Base-by-base conservation (phyloP, 2,113 vertebrate genomes). In the Clarias gariepinus region DNA sequence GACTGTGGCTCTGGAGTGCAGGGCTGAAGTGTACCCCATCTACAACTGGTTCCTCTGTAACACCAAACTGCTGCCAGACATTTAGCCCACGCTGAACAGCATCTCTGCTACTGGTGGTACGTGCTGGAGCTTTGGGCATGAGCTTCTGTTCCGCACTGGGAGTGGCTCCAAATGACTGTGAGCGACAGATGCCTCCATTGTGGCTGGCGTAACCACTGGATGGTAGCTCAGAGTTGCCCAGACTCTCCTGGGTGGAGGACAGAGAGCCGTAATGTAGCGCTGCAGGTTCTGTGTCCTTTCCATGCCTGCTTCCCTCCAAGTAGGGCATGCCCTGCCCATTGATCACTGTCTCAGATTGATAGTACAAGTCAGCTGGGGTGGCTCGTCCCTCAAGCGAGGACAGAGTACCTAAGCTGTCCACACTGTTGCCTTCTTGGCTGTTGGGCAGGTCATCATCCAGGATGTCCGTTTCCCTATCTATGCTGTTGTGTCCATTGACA, bases 401-500 rank as follows among this genome's bases (percentile, higher is more conserved):
- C 36, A 99, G 95, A 0, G 97, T 99, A 68, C 98, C 98, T 74
- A 99, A 91, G 89, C 97, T 99, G 92, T 97, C 98, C 83, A 96
- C 96, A 0, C 97, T 98, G 93, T 98, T 96, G 74, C 95, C 97
- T 0, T 99, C 98, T 87, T 98, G 98, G 87, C 94, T 93, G 89
- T 94, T 96, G 60, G 98, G 98, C 85, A 99, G 87, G 63, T 99
- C 98, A 21, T 99, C 98, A 0, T 99, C 98, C 85, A 99, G 93
- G 90, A 99, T 99, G 92, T 99, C 98, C 0, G 98, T 99, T 93
- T 99, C 98, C 60, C 98, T 94, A 88, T 99, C 98, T 0, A 96
- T 91, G 52, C 93, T 94, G 83, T 93, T 91, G 0, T 95, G 95
- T 0, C 98, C 98, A 0, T 99, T 99, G 80, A 98, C 96, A 0